Conservation (phyloP, 2,113 vertebrate genomes). For the Oreotragus oreotragus region DNA sequence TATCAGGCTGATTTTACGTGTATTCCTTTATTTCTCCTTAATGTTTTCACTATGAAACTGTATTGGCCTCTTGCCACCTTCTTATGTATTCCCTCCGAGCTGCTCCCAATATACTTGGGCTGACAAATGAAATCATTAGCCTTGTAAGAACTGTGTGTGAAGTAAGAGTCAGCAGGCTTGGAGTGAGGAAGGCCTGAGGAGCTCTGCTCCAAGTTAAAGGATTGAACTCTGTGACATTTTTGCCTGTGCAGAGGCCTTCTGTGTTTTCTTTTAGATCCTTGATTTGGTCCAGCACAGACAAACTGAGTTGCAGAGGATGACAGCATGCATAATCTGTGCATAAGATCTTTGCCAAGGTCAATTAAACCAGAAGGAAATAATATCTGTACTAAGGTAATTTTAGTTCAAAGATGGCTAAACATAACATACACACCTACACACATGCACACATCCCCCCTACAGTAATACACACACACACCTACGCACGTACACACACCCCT, state of each 20-base stretch:
- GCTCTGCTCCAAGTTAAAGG: neutral
- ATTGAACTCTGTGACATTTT: neutral
- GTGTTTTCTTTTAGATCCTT: neutral
- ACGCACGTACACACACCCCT: neutral
- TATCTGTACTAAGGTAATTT: conserved; percentile 28
- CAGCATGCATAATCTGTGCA: neutral
- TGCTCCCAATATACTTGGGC: neutral
- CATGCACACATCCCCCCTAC: neutral
- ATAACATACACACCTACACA: neutral
- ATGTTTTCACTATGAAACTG: neutral
- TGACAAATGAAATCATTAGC: neutral
- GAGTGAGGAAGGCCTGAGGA: neutral
- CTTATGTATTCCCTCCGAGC: neutral
- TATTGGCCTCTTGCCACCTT: neutral
- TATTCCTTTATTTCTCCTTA: conserved; percentile 34
- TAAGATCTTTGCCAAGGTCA: neutral
- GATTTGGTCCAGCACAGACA: neutral
- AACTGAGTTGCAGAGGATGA: neutral
- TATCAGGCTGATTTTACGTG: neutral
- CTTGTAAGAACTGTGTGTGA: neutral
- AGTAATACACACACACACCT: neutral
- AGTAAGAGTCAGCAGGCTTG: neutral
- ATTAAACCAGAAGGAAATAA: neutral
- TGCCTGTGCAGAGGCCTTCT: neutral
- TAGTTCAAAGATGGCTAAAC: conserved; percentile 15